Evolutionary conservation across 1,140 invertebrate genomes (phyloP), one percentile per base, ranked within the genome.

Genomic region (Drosophila prosaltans): DNA sequence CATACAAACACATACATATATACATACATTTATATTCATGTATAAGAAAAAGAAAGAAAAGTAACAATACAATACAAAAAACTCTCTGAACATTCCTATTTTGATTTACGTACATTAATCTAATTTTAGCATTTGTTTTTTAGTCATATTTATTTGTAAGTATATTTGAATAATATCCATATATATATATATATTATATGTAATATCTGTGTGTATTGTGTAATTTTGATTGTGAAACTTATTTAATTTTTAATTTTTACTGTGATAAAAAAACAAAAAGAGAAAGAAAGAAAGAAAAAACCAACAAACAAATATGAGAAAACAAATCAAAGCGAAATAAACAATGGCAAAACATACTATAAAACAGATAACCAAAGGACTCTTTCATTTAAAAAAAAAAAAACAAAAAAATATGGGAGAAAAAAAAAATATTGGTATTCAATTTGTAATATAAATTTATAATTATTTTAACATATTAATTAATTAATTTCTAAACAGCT

Each of bases 161-260:
- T 71, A 86, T 36, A 26, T 82, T 77, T 58, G 69, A 82, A 77
- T 76, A 81, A 81, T 77, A 82, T 82, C 69, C 45, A 51, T 26
- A 88, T 88, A 40, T 75, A 67, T 80, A 72, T 36, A 36, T 36
- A 36, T 36, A 36, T 36, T 36, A 36, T 36, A 5, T 85, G 30
- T 39, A 61, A 41, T 26, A 39, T 61, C 16, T 61, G 59, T 61
- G 39, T 61, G 39, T 61, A 61, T 61, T 58, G 9, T 39, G 55
- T 58, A 58, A 82, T 88, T 86, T 86, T 77, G 82, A 86, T 86
- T 86, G 80, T 86, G 83, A 80, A 58, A 88, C 71, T 88, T 76
- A 59, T 73, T 86, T 88, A 79, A 84, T 81, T 88, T 86, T 82
- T 88, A 74, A 82, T 88, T 86, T 85, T 88, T 86, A 86, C 83